Evolutionary conservation across 2,888 invertebrate species (phyloP).

Genomic region (Papilio gigon): DNA sequence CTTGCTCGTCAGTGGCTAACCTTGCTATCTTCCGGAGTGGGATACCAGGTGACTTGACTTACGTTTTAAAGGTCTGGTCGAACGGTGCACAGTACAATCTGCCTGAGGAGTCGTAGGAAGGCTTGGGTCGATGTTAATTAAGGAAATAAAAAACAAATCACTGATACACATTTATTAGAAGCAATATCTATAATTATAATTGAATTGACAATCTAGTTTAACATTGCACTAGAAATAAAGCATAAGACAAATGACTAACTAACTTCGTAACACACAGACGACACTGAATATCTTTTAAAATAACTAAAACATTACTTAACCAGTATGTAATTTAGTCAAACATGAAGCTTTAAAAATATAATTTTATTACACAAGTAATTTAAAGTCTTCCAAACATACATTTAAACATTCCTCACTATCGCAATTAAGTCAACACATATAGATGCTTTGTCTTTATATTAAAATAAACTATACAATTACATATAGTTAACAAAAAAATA

Average conservation of each 20-base stretch:
- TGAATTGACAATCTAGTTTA: constrained; percentile 30
- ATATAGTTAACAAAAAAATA: neutral
- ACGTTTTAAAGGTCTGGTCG: no score
- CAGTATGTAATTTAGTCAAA: neutral
- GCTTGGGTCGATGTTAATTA: no score
- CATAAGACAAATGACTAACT: neutral
- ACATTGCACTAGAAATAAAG: neutral
- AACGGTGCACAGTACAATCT: no score
- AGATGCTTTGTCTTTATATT: neutral
- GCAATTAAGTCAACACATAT: neutral
- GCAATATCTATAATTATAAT: constrained; percentile 25
- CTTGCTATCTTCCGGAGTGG: no score
- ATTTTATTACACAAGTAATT: neutral
- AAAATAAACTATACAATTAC: neutral
- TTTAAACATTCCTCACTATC: neutral
- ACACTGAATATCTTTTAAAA: neutral
- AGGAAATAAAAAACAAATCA: neutral
- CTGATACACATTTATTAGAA: constrained; percentile 30
- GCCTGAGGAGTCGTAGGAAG: no score
- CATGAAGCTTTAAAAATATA: neutral
- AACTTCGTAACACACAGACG: neutral
- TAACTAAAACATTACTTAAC: neutral
- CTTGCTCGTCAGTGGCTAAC: no score
- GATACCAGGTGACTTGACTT: no score
- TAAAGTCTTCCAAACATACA: neutral